Percentiles rank a stretch among this genome's conserved stretches.
Conservation (phyloP, 92 coral and sea anemone genomes). For the Desmophyllum pertusum region DNA sequence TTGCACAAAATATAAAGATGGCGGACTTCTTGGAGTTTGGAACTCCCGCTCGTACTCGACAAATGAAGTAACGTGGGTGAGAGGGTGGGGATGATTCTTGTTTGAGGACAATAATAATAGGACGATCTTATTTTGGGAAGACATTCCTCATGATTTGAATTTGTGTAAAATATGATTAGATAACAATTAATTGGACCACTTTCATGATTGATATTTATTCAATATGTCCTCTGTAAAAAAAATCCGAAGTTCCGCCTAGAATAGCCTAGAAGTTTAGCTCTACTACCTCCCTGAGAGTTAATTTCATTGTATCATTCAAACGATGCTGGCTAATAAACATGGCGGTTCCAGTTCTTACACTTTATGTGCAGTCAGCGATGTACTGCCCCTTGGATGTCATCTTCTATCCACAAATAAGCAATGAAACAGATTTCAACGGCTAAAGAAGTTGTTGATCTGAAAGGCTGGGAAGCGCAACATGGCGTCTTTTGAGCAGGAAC, state of each 20-base stretch:
- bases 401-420: not conserved
- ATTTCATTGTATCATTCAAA: not conserved
- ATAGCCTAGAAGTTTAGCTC: not conserved
- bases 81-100: not conserved
- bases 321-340: slow-evolving; percentile 26
- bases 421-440: not conserved
- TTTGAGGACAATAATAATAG: no score
- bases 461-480: not conserved
- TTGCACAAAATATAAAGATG: not conserved
- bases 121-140: not conserved
- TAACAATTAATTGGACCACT: not conserved
- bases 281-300: not conserved
- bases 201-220: not conserved
- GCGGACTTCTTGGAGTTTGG: not conserved
- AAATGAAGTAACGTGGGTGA: not conserved
- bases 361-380: no score
- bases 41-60: slow-evolving; percentile 38
- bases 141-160: not conserved
- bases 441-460: not conserved
- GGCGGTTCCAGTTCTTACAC: not conserved
- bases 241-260: not conserved
- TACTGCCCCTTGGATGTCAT: not conserved
- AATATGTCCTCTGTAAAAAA: not conserved
- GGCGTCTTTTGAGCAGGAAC: not conserved
- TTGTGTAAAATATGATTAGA: not conserved